These are phyloP conservation scores for Popillia japonica DNA, from an alignment of 1,140 invertebrate species.

Conservation along the genomic window DNA sequence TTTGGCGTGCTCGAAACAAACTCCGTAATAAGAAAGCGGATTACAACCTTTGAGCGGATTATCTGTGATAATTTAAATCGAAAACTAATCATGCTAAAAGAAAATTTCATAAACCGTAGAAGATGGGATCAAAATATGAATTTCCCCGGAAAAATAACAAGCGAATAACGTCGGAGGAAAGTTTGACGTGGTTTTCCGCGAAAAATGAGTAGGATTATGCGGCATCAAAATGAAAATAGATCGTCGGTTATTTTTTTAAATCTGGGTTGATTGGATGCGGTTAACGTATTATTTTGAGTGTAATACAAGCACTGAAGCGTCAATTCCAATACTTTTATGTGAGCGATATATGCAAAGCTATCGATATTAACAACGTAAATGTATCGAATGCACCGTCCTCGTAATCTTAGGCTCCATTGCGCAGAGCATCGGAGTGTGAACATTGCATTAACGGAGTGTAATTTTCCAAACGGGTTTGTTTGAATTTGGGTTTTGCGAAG, in stretches of 20 bases:
- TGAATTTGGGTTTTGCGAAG: neutral
- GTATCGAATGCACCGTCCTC: neutral
- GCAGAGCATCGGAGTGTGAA: neutral
- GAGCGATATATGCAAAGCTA: no score
- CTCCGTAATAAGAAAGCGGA: slow-evolving; percentile 3
- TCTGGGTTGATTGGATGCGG: no score
- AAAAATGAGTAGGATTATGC: no score
- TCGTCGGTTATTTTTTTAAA: no score
- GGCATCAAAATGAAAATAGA: no score
- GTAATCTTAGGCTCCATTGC: neutral
- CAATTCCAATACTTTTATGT: no score
- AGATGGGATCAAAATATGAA: neutral
- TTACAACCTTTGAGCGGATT: slow-evolving; percentile 5
- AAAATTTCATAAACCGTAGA: neutral
- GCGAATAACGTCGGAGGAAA: no score
- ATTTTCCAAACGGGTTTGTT: neutral
- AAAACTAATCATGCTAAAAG: neutral
- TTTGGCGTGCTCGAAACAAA: neutral
- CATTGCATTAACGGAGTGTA: slow-evolving; percentile 2
- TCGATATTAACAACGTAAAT: neutral
- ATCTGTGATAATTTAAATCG: neutral
- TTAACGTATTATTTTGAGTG: no score
- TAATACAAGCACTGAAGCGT: no score
- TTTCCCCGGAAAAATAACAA: no score
- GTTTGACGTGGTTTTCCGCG: no score